phyloP scores from a whole-genome alignment of 2,888 invertebrate genomes.

The Hypena proboscidalis region DNA sequence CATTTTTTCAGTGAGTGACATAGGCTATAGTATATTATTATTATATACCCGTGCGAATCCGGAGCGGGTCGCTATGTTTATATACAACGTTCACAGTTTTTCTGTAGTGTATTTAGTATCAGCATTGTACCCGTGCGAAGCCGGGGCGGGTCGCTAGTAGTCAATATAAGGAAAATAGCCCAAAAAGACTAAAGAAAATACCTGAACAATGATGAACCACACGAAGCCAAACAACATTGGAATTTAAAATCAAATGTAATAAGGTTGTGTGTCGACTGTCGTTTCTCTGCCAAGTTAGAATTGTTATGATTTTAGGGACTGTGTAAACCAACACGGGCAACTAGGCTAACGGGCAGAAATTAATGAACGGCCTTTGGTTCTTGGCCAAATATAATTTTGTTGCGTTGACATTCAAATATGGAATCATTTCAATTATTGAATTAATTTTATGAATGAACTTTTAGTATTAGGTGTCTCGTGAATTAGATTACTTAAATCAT shows the following conservation, averaged over 20 bases:
- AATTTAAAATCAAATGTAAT: too few species aligned
- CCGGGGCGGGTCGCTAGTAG: too few species aligned
- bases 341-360: neutral
- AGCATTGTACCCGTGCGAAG: too few species aligned
- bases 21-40: too few species aligned
- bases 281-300: neutral
- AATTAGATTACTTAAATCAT: neutral
- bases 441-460: neutral
- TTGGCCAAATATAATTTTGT: neutral
- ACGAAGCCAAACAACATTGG: neutral
- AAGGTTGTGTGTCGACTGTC: neutral
- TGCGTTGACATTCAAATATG: neutral
- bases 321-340: neutral
- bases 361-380: neutral
- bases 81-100: too few species aligned
- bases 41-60: too few species aligned
- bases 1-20: too few species aligned
- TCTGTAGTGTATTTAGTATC: too few species aligned
- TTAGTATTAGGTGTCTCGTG: neutral
- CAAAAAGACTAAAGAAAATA: neutral
- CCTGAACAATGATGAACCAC: neutral
- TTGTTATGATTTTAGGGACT: neutral
- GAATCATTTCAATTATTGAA: neutral
- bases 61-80: too few species aligned
- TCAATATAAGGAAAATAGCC: too few species aligned